Evolutionary conservation across 1,140 invertebrate genomes (phyloP).

Genomic region (Drosophila lacertosa): DNA sequence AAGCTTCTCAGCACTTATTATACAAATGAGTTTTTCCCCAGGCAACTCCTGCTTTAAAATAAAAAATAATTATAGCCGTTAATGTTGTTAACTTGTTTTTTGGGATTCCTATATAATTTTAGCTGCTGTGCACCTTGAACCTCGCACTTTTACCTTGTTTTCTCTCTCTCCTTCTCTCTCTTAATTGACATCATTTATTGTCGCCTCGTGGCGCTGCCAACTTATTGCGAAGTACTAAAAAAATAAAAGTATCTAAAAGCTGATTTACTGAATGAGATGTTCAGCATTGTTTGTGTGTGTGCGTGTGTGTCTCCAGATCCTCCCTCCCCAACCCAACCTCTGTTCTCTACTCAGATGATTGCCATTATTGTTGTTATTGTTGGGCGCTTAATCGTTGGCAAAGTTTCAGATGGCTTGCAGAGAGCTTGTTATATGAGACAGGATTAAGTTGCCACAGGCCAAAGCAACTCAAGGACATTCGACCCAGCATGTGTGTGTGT

Average conservation of each 20-base stretch:
- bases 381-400: constrained; percentile 43
- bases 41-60: too few relatives aligned
- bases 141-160: not conserved
- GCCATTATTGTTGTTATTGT: constrained; percentile 5
- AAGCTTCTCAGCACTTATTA: too few relatives aligned
- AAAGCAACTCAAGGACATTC: constrained; percentile 65
- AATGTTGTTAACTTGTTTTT: too few relatives aligned
- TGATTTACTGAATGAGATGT: constrained; percentile 26
- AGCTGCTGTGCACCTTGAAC: too few relatives aligned
- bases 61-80: too few relatives aligned
- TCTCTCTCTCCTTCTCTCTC: too few relatives aligned
- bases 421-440: constrained; percentile 42
- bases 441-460: constrained; percentile 60
- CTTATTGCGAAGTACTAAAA: not conserved
- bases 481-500: constrained; percentile 17
- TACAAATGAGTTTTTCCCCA: too few relatives aligned
- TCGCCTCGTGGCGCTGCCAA: constrained; percentile 6
- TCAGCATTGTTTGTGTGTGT: constrained; percentile 7
- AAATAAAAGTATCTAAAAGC: constrained; percentile 33
- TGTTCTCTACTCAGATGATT: not conserved
- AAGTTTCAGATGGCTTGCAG: constrained; percentile 44
- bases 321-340: not conserved
- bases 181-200: constrained; percentile 20
- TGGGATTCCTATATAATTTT: too few relatives aligned
- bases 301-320: too few relatives aligned